Evolutionary conservation across 1,140 invertebrate species (phyloP), one percentile per base, ranked within the genome.

Genomic region (Polypedilum vanderplanki): DNA sequence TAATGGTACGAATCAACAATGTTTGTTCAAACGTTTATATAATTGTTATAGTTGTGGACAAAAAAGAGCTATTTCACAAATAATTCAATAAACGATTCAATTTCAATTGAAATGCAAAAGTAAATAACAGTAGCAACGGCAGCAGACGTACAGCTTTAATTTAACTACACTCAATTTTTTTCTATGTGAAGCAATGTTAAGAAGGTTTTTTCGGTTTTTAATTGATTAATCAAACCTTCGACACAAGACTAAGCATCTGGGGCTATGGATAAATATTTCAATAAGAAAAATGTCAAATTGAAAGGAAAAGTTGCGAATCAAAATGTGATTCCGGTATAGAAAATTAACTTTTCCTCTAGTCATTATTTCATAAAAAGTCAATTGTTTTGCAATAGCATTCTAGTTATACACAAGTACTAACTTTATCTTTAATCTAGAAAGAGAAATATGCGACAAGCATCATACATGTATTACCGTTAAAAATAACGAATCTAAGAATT

Each of bases 301-400:
- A 70, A 70, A 70, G 65, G 65, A 70, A 70, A 70, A 70, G 20
- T 20, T 18, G 20, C 5, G 20, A 20, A 70, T 18, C 17, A 17
- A 70, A 46, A 57, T 57, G 65, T 7, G 20, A 70, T 70, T 70
- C 65, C 65, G 65, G 65, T 57, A n/a, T n/a, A 57, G 15, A 46
- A 15, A 57, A 57, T 33, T 5, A 12, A 57, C 12, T 12, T 57
- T 57, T 57, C 15, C 46, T 12, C 46, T 57, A n/a, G 46, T 33
- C 24, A 33, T 33, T 33, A 33, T 33, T 33, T 33, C 1, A 33
- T 3, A 33, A 33, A 33, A 33, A 33, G 5, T 5, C 24, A 33
- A 33, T 33, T 33, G 24, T 33, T 33, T 33, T 5, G 24, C 24
- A 33, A 33, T 33, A 33, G 2, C 5, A 33, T 33, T 33, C 24